phyloP scores from a whole-genome alignment of 2,113 vertebrate species.

The Cyanistes caeruleus region DNA sequence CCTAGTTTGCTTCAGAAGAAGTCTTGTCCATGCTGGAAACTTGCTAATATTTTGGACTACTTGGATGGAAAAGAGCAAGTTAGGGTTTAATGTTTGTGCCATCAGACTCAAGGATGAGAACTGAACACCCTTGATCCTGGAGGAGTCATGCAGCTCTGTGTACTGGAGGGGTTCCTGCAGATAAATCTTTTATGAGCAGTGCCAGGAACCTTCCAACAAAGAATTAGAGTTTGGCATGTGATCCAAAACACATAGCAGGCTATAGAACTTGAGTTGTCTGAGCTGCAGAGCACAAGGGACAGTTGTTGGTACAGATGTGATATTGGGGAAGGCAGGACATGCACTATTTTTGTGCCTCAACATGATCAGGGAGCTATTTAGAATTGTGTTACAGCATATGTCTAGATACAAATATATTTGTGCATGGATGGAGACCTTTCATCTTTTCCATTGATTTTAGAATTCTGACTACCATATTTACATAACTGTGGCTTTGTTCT shows the following conservation, averaged over 20 bases:
- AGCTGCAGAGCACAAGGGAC: background rate
- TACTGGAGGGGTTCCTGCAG: background rate
- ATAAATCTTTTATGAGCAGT: background rate
- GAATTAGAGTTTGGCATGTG: background rate
- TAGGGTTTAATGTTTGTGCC: background rate
- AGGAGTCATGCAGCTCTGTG: background rate
- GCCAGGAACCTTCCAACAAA: background rate
- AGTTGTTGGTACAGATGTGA: background rate
- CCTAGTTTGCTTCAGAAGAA: background rate
- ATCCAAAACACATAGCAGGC: background rate
- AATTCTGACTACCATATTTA: background rate
- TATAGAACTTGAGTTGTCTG: background rate
- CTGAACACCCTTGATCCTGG: fast-evolving
- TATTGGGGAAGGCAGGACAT: background rate
- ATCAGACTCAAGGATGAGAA: background rate
- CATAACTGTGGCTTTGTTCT: background rate
- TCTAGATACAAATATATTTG: background rate
- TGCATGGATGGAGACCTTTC: background rate
- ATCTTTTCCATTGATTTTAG: background rate
- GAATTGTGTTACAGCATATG: background rate
- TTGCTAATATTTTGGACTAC: background rate
- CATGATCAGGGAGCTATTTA: background rate
- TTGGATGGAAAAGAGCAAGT: background rate
- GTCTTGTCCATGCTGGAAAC: background rate
- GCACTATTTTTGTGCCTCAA: background rate